Percentiles rank a stretch among this genome's conserved stretches.
These are phyloP conservation scores for Leptopterna dolabrata DNA, from an alignment of 2,888 invertebrate genomes.

Conservation along the genomic window DNA sequence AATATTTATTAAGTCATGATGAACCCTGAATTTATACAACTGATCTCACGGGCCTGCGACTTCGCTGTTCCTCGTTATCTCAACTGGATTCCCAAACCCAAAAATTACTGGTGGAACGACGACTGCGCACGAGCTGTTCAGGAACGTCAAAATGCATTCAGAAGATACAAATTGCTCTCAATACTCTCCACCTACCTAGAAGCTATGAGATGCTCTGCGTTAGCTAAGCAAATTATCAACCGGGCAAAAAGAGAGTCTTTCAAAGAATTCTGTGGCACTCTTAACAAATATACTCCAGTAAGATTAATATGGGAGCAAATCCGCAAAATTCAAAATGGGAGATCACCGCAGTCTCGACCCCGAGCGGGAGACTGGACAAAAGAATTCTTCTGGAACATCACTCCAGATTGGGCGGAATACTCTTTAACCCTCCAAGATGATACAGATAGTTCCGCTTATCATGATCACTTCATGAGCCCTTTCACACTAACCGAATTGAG, in stretches of 20 bases:
- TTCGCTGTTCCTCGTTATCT: not conserved
- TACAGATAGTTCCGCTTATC: not conserved
- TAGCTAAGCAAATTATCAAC: not conserved
- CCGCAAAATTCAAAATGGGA: not conserved
- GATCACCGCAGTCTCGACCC: not conserved
- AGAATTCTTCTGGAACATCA: not conserved
- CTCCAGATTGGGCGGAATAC: not conserved
- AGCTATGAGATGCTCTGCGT: not conserved
- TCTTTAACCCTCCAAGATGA: not conserved
- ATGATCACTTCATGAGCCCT: not conserved
- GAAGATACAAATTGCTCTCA: not conserved
- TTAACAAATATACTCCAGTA: not conserved
- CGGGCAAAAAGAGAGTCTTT: too few species aligned
- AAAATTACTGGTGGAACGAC: slow-evolving; percentile 21
- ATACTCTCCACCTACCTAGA: not conserved
- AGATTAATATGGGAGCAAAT: slow-evolving; percentile 6
- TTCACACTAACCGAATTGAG: not conserved
- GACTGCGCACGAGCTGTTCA: not conserved
- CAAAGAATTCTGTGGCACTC: not conserved
- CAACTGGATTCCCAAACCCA: not conserved
- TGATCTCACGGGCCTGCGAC: not conserved
- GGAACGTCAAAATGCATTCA: not conserved
- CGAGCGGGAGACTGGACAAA: not conserved
- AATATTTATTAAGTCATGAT: not conserved
- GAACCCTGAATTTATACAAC: not conserved